phyloP scores from a whole-genome alignment of 1,140 invertebrate species.

The Zaprionus ornatus region DNA sequence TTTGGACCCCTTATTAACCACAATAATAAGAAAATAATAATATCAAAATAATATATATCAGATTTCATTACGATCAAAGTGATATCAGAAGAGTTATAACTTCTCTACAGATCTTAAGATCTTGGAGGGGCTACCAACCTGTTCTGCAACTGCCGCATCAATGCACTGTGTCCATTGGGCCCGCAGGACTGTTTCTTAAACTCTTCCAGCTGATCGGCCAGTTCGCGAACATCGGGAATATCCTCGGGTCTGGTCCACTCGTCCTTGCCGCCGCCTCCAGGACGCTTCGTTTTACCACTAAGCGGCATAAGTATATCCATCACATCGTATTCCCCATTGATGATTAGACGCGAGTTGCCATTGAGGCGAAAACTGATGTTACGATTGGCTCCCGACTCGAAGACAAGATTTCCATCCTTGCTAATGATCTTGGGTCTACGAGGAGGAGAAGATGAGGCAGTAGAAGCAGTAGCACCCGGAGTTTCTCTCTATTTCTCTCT shows the following conservation, averaged over 20 bases:
- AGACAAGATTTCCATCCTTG: conserved; percentile 87
- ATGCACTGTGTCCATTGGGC: conserved; percentile 37
- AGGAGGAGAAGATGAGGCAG: neutral
- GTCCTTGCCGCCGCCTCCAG: conserved; percentile 45
- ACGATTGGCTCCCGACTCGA: conserved; percentile 86
- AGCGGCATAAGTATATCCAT: conserved; percentile 61
- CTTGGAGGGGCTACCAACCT: conserved; percentile 39
- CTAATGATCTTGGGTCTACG: conserved; percentile 87
- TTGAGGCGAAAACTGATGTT: conserved; percentile 87
- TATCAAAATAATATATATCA: neutral
- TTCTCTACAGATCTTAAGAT: neutral
- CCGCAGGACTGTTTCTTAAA: conserved; percentile 49
- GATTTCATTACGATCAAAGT: neutral
- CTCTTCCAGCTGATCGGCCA: conserved; percentile 41
- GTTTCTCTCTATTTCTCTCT: neutral
- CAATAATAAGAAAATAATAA: no score
- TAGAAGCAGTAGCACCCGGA: neutral
- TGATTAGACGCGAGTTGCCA: conserved; percentile 86
- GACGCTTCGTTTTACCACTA: conserved; percentile 43
- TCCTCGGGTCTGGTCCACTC: conserved; percentile 47
- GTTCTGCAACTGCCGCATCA: conserved; percentile 50
- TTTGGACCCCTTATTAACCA: no score
- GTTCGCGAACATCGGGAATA: conserved; percentile 39
- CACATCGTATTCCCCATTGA: conserved; percentile 87
- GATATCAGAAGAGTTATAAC: neutral